These are phyloP conservation scores for Tragelaphus oryx DNA, from an alignment of 2,797 vertebrate genomes.

Conservation along the genomic window DNA sequence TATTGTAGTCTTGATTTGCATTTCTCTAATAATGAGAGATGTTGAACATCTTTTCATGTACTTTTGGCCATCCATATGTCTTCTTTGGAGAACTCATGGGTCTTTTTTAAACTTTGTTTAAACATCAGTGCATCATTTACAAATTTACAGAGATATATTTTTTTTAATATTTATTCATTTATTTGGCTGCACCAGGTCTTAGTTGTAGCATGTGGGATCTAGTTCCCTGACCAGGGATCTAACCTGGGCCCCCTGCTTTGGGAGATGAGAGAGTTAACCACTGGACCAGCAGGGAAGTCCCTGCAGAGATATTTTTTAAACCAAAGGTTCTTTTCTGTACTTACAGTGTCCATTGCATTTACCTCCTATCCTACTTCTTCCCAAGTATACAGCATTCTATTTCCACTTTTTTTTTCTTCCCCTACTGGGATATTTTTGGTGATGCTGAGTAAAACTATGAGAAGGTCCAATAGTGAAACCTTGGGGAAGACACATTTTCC, in stretches of 20 bases:
- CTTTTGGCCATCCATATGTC: not conserved
- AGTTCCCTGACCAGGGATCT: too few relatives aligned
- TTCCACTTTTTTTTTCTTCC: not conserved
- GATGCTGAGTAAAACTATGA: not conserved
- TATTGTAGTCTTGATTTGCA: not conserved
- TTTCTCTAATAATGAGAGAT: not conserved
- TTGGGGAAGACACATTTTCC: not conserved
- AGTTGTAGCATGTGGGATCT: too few relatives aligned
- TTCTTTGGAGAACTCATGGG: not conserved
- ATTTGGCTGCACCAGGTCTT: too few relatives aligned
- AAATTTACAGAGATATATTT: not conserved
- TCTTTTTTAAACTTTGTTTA: not conserved
- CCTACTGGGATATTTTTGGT: not conserved
- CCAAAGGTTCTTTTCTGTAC: not conserved
- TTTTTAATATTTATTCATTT: too few relatives aligned
- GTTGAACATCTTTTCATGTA: not conserved
- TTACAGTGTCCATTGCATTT: not conserved
- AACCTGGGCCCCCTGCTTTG: too few relatives aligned
- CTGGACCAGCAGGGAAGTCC: too few relatives aligned
- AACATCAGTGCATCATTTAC: not conserved
- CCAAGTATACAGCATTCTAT: not conserved
- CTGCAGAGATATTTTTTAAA: not conserved
- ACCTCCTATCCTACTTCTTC: not conserved
- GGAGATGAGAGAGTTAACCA: too few relatives aligned
- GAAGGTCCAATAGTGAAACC: not conserved